Evolutionary conservation across 2,888 invertebrate species (phyloP), one percentile per base, ranked within the genome.

Genomic region (Trilocha varians): DNA sequence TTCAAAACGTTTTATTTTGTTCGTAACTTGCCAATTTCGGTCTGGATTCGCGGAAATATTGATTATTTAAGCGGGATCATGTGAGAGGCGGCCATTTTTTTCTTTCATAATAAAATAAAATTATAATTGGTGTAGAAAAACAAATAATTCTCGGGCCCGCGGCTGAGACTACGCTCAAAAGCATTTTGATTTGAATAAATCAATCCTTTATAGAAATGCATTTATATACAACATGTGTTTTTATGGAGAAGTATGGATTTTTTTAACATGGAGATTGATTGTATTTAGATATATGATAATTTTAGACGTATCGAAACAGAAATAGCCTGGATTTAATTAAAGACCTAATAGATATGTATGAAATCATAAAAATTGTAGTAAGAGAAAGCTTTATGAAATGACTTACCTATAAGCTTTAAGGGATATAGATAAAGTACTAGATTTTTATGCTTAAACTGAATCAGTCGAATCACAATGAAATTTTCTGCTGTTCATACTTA

Each of bases 81-180:
- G 78, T 73, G 71, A 78, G 62, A 49, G 50, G 58, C 64, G 65
- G 65, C 62, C 67, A 70, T 76, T 52, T 41, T 41, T 14, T 36
- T 6, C 13, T 25, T 18, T 18, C 53, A 59, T 59, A 65, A 65
- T 84, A 79, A 82, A 85, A 83, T 83, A 83, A 83, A 54, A 84
- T 80, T 85, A 84, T 85, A 85, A 85, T 85, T 84, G 82, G 82
- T 65, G 79, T 79, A 78, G 76, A 79, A 83, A 84, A 84, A 82
- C 84, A 85, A 85, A 85, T 84, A 83, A 77, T 76, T 76, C 70
- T 55, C 57, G 54, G 52, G 72, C 76, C 82, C 62, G 71, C 74
- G 77, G 80, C 80, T 59, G 63, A 63, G 65, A 64, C 67, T 70
- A 78, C 76, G 69, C 77, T 78, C 79, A 75, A 74, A 75, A 73